Percentiles rank a stretch among this genome's conserved stretches.
phyloP scores from a whole-genome alignment of 1,140 invertebrate genomes.

The Cardiocondyla obscurior region DNA sequence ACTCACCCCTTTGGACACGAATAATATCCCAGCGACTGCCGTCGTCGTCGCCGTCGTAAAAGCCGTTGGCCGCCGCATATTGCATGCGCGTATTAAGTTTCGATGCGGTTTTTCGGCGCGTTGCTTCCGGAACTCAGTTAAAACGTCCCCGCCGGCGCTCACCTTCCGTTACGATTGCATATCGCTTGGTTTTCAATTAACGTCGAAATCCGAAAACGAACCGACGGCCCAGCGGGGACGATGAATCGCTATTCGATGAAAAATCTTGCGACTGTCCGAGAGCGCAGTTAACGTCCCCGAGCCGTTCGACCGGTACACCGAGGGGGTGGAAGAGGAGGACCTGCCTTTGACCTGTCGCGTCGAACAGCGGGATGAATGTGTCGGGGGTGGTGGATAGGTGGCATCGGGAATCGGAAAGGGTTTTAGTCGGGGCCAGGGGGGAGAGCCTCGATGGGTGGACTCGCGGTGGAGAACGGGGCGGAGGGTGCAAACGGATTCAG shows the following conservation, averaged over 20 bases:
- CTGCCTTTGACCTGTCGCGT: conserved; percentile 12
- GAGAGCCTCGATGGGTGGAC: conserved; percentile 4
- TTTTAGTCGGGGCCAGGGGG: conserved; percentile 41
- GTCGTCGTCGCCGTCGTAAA: neutral
- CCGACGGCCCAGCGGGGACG: neutral
- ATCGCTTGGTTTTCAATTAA: conserved; percentile 51
- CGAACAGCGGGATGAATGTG: conserved; percentile 41
- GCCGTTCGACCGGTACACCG: conserved; percentile 19
- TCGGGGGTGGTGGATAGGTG: conserved; percentile 56
- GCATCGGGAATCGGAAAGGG: conserved; percentile 64
- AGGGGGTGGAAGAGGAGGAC: neutral
- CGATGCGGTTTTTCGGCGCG: neutral
- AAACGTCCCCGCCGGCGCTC: neutral
- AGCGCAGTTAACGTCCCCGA: conserved; percentile 31
- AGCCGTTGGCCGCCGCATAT: neutral
- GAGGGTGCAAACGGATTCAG: conserved; percentile 23
- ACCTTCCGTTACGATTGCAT: neutral
- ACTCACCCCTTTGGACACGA: neutral
- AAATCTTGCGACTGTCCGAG: conserved; percentile 41
- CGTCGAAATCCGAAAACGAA: conserved; percentile 15
- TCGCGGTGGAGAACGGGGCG: neutral
- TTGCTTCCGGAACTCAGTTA: neutral
- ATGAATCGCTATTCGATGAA: conserved; percentile 47
- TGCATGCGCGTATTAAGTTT: neutral
- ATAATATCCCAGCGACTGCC: neutral